Base-by-base conservation (phyloP, 37 sponge, comb jelly and placozoan genomes). In the Hormiphora californensis region DNA sequence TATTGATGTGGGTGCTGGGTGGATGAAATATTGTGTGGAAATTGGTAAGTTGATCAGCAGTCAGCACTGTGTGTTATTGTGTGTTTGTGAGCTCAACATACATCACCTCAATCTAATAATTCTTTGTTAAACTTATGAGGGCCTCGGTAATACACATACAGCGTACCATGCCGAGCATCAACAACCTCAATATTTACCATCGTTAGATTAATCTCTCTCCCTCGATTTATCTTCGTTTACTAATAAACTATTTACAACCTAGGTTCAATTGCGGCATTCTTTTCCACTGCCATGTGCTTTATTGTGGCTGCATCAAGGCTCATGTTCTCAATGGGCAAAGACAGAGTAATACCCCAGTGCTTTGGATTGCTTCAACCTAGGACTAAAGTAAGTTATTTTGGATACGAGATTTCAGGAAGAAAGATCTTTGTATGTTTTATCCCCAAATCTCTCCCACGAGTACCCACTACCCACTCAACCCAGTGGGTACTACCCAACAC, bases 211-310 rank as follows among this genome's bases (percentile, higher is more conserved):
- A 57, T n/a, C n/a, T n/a, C n/a, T n/a, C n/a, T n/a, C n/a, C n/a
- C n/a, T n/a, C n/a, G n/a, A n/a, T n/a, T n/a, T n/a, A n/a, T n/a
- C n/a, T n/a, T n/a, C n/a, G n/a, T n/a, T n/a, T n/a, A n/a, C n/a
- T 12, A 57, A 19, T 57, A 30, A 57, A 57, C n/a, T 12, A 15
- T 57, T n/a, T n/a, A n/a, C n/a, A n/a, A n/a, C n/a, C n/a, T n/a
- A 57, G 61, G 61, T 4, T 57, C 61, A 57, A 57, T 57, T 28
- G 61, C 61, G 3, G 61, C 61, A 19, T 30, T 57, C n/a, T 57
- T 57, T 12, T 57, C 61, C n/a, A 57, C 61, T 28, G 61, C 61
- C 3, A 57, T 57, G 61, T 57, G 61, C 27, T 25, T 57, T 5
- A 28, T 57, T 5, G 30, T 28, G 27, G 61, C 61, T 21, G 61